Evolutionary conservation across 2,113 vertebrate genomes (phyloP).

Genomic region (Apodemus speciosus): DNA sequence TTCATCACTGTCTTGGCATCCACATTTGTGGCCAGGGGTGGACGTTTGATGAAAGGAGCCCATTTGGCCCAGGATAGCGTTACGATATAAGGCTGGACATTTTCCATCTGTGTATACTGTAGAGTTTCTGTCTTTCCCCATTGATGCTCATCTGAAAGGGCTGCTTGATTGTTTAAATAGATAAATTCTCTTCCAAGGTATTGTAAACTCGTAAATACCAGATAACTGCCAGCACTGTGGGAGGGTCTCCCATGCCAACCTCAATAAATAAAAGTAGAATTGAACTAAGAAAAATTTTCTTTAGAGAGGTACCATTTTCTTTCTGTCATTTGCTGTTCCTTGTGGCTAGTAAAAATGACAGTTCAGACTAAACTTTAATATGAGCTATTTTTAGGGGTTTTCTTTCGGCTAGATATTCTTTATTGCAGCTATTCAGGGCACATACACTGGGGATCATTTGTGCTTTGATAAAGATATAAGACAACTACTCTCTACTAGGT

Average conservation of each 20-base stretch:
- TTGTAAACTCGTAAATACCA: constrained; percentile 71
- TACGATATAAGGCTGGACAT: constrained; percentile 88
- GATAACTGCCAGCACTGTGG: background rate
- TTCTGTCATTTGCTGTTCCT: constrained; percentile 82
- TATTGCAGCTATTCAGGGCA: constrained; percentile 77
- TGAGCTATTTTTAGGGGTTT: constrained; percentile 81
- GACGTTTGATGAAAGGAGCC: constrained; percentile 91
- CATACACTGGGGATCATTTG: constrained; percentile 75
- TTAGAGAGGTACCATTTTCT: constrained; percentile 81
- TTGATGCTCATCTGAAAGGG: constrained; percentile 62
- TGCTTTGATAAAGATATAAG: constrained; percentile 83
- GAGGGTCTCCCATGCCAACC: constrained; percentile 61
- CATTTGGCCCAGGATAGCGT: constrained; percentile 91
- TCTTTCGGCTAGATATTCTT: constrained; percentile 70
- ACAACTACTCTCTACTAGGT: constrained; percentile 76
- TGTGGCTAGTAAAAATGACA: constrained; percentile 77
- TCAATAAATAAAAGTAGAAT: constrained; percentile 83
- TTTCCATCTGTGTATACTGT: constrained; percentile 87
- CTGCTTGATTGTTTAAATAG: constrained; percentile 78
- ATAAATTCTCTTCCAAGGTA: constrained; percentile 61
- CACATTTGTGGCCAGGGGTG: constrained; percentile 83
- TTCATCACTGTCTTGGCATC: constrained; percentile 86
- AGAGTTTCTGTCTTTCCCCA: constrained; percentile 86
- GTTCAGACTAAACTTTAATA: constrained; percentile 79
- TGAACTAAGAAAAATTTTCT: constrained; percentile 71